phyloP scores from a whole-genome alignment of 2,113 vertebrate species.

The Papio anubis region DNA sequence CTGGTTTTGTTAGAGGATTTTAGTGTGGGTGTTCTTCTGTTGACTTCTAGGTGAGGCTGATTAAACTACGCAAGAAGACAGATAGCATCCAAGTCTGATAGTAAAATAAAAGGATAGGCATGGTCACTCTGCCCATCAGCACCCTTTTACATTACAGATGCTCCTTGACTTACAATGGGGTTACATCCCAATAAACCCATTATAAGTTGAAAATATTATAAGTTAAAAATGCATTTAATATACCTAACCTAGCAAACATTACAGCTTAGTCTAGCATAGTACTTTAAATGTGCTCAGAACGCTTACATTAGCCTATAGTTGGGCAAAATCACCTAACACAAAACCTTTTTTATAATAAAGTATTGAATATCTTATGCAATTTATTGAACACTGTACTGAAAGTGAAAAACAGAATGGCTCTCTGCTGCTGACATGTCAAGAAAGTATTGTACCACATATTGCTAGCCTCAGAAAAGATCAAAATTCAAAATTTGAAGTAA shows the following conservation, averaged over 20 bases:
- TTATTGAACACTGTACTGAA: background rate
- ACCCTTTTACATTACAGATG: background rate
- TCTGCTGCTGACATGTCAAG: background rate
- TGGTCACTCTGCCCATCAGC: background rate
- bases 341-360: background rate
- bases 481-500: background rate
- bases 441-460: background rate
- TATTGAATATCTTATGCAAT: background rate
- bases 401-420: background rate
- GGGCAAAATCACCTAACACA: background rate
- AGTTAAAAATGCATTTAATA: background rate
- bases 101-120: background rate
- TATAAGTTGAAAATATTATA: background rate
- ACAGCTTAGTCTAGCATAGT: background rate
- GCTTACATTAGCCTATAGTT: background rate
- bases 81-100: background rate
- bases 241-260: background rate
- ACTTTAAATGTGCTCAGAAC: background rate
- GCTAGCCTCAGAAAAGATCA: background rate
- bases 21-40: background rate
- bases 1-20: slow-evolving; percentile 22
- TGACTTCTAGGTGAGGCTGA: background rate
- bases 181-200: background rate
- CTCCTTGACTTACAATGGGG: background rate
- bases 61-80: slow-evolving; percentile 20